phyloP scores from a whole-genome alignment of 2,888 invertebrate species.

The Ophion ellenae region DNA sequence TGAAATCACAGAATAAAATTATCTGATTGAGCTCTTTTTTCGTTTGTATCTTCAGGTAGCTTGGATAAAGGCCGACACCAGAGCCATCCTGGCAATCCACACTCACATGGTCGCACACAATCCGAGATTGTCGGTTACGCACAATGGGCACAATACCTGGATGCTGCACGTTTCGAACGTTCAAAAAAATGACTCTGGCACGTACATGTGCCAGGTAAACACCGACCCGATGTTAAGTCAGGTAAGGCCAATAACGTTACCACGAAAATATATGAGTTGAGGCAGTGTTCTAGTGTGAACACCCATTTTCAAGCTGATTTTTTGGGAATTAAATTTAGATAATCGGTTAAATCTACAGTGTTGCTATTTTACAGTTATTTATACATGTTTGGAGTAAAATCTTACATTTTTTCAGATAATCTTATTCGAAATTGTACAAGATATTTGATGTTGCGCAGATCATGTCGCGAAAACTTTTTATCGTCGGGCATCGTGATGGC shows the following conservation, averaged over 20 bases:
- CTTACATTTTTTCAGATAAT: too few species aligned
- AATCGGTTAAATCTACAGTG: too few species aligned
- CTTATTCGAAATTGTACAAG: too few species aligned
- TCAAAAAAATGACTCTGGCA: conserved; percentile 95
- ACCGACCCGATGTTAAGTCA: conserved; percentile 95
- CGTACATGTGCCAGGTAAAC: conserved; percentile 97
- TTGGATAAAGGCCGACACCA: conserved; percentile 96
- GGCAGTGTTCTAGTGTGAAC: too few species aligned
- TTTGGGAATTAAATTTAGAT: too few species aligned
- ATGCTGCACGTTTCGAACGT: conserved; percentile 95
- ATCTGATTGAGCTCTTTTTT: not conserved
- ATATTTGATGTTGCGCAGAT: too few species aligned
- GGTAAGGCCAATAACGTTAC: conserved; percentile 85
- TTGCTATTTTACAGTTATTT: too few species aligned
- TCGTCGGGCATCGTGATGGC: too few species aligned
- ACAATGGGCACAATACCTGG: conserved; percentile 97
- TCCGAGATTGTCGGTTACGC: conserved; percentile 93
- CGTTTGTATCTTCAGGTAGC: conserved; percentile 88
- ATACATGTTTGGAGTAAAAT: too few species aligned
- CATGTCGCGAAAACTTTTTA: too few species aligned
- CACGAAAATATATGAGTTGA: not conserved
- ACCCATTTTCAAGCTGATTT: too few species aligned
- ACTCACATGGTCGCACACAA: conserved; percentile 96
- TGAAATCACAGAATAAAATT: not conserved
- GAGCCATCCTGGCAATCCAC: conserved; percentile 94